Base-by-base conservation (phyloP, 2,888 invertebrate genomes). In the Nomada ferruginata region DNA sequence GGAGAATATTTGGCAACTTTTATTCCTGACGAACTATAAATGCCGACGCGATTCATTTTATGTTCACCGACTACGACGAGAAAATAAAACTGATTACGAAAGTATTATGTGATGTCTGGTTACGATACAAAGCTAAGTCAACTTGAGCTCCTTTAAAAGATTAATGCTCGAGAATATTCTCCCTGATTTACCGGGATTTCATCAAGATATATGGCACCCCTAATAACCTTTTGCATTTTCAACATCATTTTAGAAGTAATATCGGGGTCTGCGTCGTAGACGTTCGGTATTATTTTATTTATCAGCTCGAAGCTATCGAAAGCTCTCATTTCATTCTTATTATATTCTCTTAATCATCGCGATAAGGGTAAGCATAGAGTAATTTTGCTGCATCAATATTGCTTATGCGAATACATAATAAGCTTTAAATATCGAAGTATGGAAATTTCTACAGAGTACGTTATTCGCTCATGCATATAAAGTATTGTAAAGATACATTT, bases 61-160 rank as follows among this genome's bases (percentile, higher is more conserved):
- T 68, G 42, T 42, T 42, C 5, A 26, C 7, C 20, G 63, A 55
- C 23, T 52, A 72, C 9, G 23, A 61, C 13, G 13, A 52, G 52
- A 23, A 61, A 71, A 71, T 61, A 53, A 52, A 71, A 52, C 36
- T 59, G 26, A 50, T 61, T 23, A 52, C n/a, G 52, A 52, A 61
- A 52, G 15, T 52, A 71, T 52, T 61, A 61, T 52, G 9, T 61
- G 50, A 15, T n/a, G n/a, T 13, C 29, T 15, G 29, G 47, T 52
- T 50, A 50, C 11, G 66, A 26, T n/a, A 53, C 29, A 36, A 26
- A 20, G 36, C 53, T 53, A 29, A 36, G 57, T 26, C 44, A 57
- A 57, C 36, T 69, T 64, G 26, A 57, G 57, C 47, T 63, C 36
- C 47, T 47, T 47, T 57, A 64, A 9, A 47, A 55, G 53, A 50